A percentile compares a stretch with the other conserved stretches of the same genome.
These are phyloP conservation scores for Volucella inanis DNA, from an alignment of 2,888 invertebrate genomes.

Conservation along the genomic window DNA sequence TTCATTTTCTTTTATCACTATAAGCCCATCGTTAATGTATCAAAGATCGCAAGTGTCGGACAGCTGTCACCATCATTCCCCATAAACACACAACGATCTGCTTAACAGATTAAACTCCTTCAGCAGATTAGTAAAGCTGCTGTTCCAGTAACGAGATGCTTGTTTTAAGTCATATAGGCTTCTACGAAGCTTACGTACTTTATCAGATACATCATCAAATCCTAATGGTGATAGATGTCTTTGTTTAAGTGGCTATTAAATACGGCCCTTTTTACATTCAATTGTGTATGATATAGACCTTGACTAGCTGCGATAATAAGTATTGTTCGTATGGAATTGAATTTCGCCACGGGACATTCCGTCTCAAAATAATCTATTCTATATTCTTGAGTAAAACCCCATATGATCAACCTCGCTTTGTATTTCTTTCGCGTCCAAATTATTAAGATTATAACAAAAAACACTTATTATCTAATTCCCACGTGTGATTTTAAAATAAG, in stretches of 20 bases:
- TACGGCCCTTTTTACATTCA: conserved; percentile 71
- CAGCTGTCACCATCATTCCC: conserved; percentile 52
- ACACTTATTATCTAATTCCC: conserved; percentile 72
- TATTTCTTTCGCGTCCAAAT: conserved; percentile 63
- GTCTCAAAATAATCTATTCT: conserved; percentile 78
- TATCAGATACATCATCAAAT: conserved; percentile 70
- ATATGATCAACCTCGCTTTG: conserved; percentile 77
- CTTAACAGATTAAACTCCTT: conserved; percentile 72
- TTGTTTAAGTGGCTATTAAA: conserved; percentile 58
- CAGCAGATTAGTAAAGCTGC: conserved; percentile 75
- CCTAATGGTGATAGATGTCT: conserved; percentile 62
- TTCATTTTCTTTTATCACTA: conserved; percentile 60
- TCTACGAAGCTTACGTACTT: too few species aligned
- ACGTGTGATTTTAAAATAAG: conserved; percentile 69
- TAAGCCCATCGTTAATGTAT: conserved; percentile 78
- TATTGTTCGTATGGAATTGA: conserved; percentile 74
- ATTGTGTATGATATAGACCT: conserved; percentile 38
- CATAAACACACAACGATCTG: conserved; percentile 77
- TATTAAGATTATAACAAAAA: conserved; percentile 76
- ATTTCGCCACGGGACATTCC: conserved; percentile 78
- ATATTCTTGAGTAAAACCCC: too few species aligned
- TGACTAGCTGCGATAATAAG: conserved; percentile 65
- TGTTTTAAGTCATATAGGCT: too few species aligned
- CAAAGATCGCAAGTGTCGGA: conserved; percentile 75
- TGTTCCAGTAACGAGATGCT: conserved; percentile 76